phyloP scores from a whole-genome alignment of 2,888 invertebrate species.

The Nomada goodeniana region DNA sequence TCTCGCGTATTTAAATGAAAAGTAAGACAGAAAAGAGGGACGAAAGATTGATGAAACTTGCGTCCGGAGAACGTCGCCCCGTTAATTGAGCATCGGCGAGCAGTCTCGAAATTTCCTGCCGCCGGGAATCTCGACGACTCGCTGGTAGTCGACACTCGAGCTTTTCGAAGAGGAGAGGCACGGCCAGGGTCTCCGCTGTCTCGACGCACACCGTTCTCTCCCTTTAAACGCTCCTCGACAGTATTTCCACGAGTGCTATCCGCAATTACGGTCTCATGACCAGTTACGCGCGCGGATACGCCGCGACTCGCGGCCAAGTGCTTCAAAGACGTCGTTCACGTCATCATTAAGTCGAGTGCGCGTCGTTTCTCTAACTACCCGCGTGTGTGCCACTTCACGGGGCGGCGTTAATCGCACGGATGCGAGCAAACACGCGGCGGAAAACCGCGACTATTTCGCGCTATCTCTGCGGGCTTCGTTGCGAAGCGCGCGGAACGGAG shows the following conservation, averaged over 20 bases:
- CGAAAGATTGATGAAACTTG: background rate
- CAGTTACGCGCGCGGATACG: constrained; percentile 39
- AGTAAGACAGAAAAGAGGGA: background rate
- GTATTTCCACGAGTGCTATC: constrained; percentile 39
- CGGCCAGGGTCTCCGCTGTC: background rate
- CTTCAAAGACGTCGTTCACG: constrained; percentile 53
- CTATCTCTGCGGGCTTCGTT: constrained; percentile 5
- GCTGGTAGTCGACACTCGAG: constrained; percentile 29
- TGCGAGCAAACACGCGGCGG: constrained; percentile 43
- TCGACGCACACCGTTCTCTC: constrained; percentile 12
- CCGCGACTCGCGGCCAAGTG: constrained; percentile 22
- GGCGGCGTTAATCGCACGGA: constrained; percentile 44
- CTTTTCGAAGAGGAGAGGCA: constrained; percentile 10
- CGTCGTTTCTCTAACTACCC: constrained; percentile 35
- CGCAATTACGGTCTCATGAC: constrained; percentile 53
- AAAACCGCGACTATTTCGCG: constrained; percentile 30
- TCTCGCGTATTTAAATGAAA: too few relatives aligned
- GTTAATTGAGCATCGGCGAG: constrained; percentile 26
- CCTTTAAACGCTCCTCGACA: constrained; percentile 42
- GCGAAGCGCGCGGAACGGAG: too few relatives aligned
- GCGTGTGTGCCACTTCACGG: constrained; percentile 17
- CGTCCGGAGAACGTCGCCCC: background rate
- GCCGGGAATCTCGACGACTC: constrained; percentile 22
- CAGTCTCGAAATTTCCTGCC: constrained; percentile 25
- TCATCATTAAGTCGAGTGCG: constrained; percentile 59